Base-by-base conservation (phyloP, 2,888 invertebrate genomes). In the Cordilura impudica region DNA sequence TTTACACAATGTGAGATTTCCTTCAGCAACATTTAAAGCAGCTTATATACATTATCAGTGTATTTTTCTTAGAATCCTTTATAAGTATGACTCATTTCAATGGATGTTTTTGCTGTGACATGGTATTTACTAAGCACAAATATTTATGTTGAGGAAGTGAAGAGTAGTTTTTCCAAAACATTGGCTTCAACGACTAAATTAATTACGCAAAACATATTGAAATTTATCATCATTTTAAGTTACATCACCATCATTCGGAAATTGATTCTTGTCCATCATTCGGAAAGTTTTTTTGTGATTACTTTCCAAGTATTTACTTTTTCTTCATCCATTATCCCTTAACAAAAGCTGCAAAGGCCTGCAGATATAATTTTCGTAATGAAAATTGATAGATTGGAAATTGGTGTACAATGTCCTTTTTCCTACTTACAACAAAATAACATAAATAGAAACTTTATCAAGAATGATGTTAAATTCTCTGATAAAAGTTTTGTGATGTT, bases 341-440 rank as follows among this genome's bases (percentile, higher is more conserved):
- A 12, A 10, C 35, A 35, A 35, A 35, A 35, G 0, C 35, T 12
- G n/a, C 35, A n/a, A 39, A 4, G 12, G 35, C n/a, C 4, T 39
- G 3, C 35, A 35, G n/a, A 35, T 10, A 35, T 12, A 12, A 12
- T 5, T 43, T 10, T 14, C 8, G 29, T 35, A 69, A 69, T 69
- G 21, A 47, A 58, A 49, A 47, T 58, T 69, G 56, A 69, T 69
- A 21, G 47, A 58, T 58, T 31, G 14, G 2, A 7, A 39, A 3
- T 39, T 39, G n/a, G n/a, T n/a, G n/a, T n/a, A n/a, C n/a, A n/a
- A n/a, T n/a, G n/a, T n/a, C n/a, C n/a, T n/a, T n/a, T n/a, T n/a
- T n/a, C n/a, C n/a, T n/a, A n/a, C n/a, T n/a, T n/a, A n/a, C n/a
- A n/a, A n/a, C n/a, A n/a, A n/a, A n/a, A n/a, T n/a, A n/a, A n/a